phyloP scores from a whole-genome alignment of 2,797 vertebrate genomes.

The Sebastes dallii region DNA sequence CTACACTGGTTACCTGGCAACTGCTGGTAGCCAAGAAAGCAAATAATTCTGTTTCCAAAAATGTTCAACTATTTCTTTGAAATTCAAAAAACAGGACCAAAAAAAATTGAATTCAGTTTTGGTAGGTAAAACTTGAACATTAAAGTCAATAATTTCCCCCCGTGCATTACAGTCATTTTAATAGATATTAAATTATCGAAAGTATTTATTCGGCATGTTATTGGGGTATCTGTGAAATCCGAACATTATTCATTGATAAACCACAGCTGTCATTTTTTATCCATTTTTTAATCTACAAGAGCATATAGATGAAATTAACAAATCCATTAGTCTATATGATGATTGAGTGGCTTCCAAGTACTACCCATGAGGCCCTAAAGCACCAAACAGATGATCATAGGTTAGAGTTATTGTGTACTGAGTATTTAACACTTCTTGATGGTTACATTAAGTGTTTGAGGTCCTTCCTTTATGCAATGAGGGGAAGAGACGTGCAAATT shows the following conservation, averaged over 20 bases:
- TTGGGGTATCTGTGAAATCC: background rate
- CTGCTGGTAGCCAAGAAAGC: too few relatives aligned
- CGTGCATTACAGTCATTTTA: background rate
- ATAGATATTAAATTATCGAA: background rate
- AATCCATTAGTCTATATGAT: background rate
- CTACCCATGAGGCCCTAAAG: background rate
- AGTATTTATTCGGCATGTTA: background rate
- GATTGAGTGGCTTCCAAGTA: background rate
- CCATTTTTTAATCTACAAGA: background rate
- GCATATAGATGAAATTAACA: background rate
- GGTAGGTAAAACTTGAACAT: background rate
- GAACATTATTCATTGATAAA: background rate
- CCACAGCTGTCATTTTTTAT: background rate
- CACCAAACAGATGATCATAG: background rate
- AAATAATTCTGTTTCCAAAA: background rate
- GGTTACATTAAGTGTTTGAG: background rate
- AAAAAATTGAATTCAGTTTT: background rate
- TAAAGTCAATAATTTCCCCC: background rate
- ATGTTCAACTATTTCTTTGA: background rate
- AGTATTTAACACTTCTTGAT: background rate
- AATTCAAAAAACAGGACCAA: background rate
- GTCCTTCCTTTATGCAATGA: background rate
- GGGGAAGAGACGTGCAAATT: slow-evolving; percentile 1
- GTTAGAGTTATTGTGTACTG: background rate
- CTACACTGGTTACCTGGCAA: background rate